Evolutionary conservation across 2,888 invertebrate genomes (phyloP), one percentile per base, ranked within the genome.

Genomic region (Rhyacophila evoluta): DNA sequence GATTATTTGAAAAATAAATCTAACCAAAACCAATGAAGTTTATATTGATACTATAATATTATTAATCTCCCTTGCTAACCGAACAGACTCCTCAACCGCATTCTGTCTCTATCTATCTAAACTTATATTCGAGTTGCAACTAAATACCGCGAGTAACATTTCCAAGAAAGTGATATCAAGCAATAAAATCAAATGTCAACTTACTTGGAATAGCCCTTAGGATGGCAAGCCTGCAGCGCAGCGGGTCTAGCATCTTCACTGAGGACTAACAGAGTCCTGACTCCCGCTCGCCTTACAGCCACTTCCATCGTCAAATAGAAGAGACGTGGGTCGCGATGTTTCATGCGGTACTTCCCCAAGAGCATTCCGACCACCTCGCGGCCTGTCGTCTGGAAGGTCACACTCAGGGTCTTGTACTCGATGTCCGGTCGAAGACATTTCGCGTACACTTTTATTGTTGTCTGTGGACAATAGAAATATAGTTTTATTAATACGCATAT

Each of bases 251-350:
- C 95, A 84, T 96, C 95, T 83, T 97, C 96, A 84, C 97, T 97
- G 83, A 97, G 88, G 69, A 95, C 94, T 81, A 97, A 89, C 72
- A 95, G 92, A 1, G 96, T 96, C 83, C 95, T 90, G 8, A 96
- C 92, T 1, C 95, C 95, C 8, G 95, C 95, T 81, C 95, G 93
- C 72, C 96, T 90, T 72, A 97, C 95, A 12, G 95, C 93, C 71
- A 97, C 96, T 87, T 97, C 97, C 97, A 98, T 98, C 85, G 96
- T 96, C 75, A 98, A 91, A 88, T 96, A 97, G 89, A 97, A 98
- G 25, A 98, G 92, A 84, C 97, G 93, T 0, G 97, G 96, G 87
- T 98, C 98, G 28, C 97, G 92, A 86, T 97, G 97, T 84, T 95
- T 92, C 95, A 97, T 97, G 84, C 95, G 93, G 88, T 93, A 95